Conservation (phyloP, 53 echinoderm and acorn worm species). For the Astropecten irregularis region DNA sequence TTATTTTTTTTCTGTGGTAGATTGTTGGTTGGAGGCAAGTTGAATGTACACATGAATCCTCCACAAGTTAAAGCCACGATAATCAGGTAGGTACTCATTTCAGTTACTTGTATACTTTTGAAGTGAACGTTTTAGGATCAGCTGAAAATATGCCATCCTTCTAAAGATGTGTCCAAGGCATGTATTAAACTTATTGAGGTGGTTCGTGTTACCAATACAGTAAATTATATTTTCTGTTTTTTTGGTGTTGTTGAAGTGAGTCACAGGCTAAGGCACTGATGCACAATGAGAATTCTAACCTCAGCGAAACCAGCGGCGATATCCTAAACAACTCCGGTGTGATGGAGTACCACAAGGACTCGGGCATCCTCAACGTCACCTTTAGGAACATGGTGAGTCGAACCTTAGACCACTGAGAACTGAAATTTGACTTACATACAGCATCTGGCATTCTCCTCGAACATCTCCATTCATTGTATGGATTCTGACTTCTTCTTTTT, state of each 20-base stretch:
- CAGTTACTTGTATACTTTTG: too few species aligned
- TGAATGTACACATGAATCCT: constrained; percentile 99
- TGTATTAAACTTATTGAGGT: too few species aligned
- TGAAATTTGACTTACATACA: too few species aligned
- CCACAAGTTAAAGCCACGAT: constrained; percentile 99
- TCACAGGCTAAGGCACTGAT: constrained; percentile 92
- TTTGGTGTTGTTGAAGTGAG: too few species aligned
- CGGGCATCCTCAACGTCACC: constrained; percentile 91
- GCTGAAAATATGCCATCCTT: too few species aligned
- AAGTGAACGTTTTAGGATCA: too few species aligned
- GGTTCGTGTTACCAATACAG: too few species aligned
- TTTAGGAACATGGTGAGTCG: constrained; percentile 99
- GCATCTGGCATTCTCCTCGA: too few species aligned
- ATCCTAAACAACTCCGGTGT: constrained; percentile 98
- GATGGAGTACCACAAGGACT: constrained; percentile 96
- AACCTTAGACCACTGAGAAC: too few species aligned
- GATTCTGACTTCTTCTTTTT: not conserved
- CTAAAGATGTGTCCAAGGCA: too few species aligned
- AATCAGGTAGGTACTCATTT: constrained; percentile 83
- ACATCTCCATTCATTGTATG: not conserved
- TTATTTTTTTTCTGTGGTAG: constrained; percentile 22
- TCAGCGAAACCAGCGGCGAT: constrained; percentile 91
- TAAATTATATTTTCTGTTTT: constrained; percentile 1
- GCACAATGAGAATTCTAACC: constrained; percentile 70
- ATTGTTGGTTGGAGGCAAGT: constrained; percentile 96